Percentiles rank a stretch among this genome's conserved stretches.
Conservation (phyloP, 1,140 invertebrate genomes). For the Hyles euphorbiae region DNA sequence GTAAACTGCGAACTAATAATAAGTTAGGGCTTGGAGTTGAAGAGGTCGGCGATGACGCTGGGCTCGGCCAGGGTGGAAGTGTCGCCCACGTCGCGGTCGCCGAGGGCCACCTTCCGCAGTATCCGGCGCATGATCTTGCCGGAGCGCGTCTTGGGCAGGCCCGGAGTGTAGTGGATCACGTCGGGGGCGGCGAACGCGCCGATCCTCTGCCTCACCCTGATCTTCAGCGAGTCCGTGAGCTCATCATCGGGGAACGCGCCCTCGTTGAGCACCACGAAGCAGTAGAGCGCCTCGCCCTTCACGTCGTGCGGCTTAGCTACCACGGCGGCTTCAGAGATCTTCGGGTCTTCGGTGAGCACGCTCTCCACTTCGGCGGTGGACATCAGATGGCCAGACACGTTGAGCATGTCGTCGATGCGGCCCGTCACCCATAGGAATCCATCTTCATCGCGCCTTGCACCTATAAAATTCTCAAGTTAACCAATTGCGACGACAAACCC, state of each 20-base stretch:
- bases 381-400: slow-evolving; percentile 97
- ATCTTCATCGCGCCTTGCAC: slow-evolving; percentile 92
- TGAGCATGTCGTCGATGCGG: slow-evolving; percentile 97
- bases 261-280: slow-evolving; percentile 93
- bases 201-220: slow-evolving; percentile 92
- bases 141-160: slow-evolving; percentile 96
- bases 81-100: slow-evolving; percentile 93
- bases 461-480: slow-evolving; percentile 64
- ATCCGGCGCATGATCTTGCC: slow-evolving; percentile 99
- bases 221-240: slow-evolving; percentile 85
- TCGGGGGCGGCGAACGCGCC: slow-evolving; percentile 98
- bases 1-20: too few species aligned
- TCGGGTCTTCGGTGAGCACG: slow-evolving; percentile 88
- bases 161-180: slow-evolving; percentile 93
- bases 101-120: slow-evolving; percentile 93
- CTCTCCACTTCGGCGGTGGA: slow-evolving; percentile 97
- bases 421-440: slow-evolving; percentile 98
- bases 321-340: slow-evolving; percentile 95
- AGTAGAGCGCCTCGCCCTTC: slow-evolving; percentile 98
- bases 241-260: slow-evolving; percentile 82
- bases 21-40: slow-evolving; percentile 79
- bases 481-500: too few species aligned
- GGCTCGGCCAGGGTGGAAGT: slow-evolving; percentile 94
- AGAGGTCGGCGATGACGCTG: slow-evolving; percentile 86
- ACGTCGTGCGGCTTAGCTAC: slow-evolving; percentile 94